Percentiles rank a stretch among this genome's conserved stretches.
phyloP scores from a whole-genome alignment of 2,888 invertebrate species.

The Cephonodes hylas region DNA sequence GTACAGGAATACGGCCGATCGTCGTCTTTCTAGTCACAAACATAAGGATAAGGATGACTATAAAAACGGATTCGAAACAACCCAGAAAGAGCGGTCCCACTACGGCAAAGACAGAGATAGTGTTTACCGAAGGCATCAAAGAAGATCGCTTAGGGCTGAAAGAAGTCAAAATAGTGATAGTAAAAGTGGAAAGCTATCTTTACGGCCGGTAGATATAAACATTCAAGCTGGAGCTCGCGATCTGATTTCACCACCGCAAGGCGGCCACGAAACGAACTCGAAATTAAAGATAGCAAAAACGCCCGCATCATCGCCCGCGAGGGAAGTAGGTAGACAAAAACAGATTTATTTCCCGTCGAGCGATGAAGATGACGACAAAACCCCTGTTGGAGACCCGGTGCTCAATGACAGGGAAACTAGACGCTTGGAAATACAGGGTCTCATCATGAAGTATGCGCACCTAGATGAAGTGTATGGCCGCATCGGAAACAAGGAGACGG shows the following conservation, averaged over 20 bases:
- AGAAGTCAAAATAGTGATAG: constrained; percentile 83
- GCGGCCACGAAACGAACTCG: constrained; percentile 55
- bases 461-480: constrained; percentile 86
- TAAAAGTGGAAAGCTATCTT: constrained; percentile 68
- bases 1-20: constrained; percentile 75
- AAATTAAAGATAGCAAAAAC: constrained; percentile 54
- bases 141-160: constrained; percentile 81
- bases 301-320: constrained; percentile 62
- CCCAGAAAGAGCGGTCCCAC: constrained; percentile 50
- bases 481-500: constrained; percentile 59
- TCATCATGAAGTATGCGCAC: constrained; percentile 91
- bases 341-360: constrained; percentile 75
- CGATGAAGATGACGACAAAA: constrained; percentile 78
- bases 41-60: constrained; percentile 56
- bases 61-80: constrained; percentile 65
- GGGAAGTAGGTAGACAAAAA: constrained; percentile 65
- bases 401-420: constrained; percentile 88
- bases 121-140: constrained; percentile 74
- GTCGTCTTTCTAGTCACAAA: constrained; percentile 62
- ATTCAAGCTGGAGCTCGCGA: constrained; percentile 72
- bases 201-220: constrained; percentile 80
- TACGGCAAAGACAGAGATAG: constrained; percentile 77
- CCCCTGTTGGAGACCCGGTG: constrained; percentile 79
- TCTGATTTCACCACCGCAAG: constrained; percentile 75
- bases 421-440: constrained; percentile 90